A percentile compares a stretch with the other conserved stretches of the same genome.
Evolutionary conservation across 2,113 vertebrate species (phyloP).

Genomic region (Oxyura jamaicensis): DNA sequence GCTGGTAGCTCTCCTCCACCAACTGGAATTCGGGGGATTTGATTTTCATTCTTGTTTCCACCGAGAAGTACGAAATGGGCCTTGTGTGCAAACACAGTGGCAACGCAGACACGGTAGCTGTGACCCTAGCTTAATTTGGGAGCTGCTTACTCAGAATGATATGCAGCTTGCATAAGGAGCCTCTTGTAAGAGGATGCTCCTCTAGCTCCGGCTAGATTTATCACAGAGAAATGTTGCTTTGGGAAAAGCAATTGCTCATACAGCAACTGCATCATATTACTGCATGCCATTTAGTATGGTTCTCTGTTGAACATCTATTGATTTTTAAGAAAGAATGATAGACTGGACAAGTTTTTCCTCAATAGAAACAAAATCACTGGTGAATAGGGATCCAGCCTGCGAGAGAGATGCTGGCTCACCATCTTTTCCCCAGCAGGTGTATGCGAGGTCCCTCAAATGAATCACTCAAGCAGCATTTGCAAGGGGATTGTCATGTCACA

Average conservation of each 20-base stretch:
- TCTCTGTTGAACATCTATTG: constrained; percentile 43
- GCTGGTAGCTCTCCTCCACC: neutral
- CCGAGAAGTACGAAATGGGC: neutral
- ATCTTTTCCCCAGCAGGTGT: neutral
- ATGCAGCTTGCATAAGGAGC: neutral
- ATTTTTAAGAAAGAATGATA: constrained; percentile 57
- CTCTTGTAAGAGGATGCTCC: neutral
- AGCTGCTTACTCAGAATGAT: constrained; percentile 9
- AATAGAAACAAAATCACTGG: constrained; percentile 33
- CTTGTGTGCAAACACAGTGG: neutral
- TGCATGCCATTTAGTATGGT: constrained; percentile 2
- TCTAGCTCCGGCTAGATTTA: constrained; percentile 30
- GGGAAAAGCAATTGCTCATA: constrained; percentile 48
- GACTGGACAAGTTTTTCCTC: constrained; percentile 27
- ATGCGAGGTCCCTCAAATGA: neutral
- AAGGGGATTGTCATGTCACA: neutral
- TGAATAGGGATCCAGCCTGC: neutral
- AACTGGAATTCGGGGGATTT: neutral
- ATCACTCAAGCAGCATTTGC: neutral
- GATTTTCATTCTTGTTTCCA: neutral
- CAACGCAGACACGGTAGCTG: neutral
- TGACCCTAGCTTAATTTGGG: neutral
- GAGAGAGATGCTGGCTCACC: neutral
- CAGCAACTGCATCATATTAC: constrained; percentile 30
- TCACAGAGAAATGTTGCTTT: constrained; percentile 3